Percentiles rank a stretch among this genome's conserved stretches.
Evolutionary conservation across 2,797 vertebrate genomes (phyloP).

Genomic region (Molossus molossus): DNA sequence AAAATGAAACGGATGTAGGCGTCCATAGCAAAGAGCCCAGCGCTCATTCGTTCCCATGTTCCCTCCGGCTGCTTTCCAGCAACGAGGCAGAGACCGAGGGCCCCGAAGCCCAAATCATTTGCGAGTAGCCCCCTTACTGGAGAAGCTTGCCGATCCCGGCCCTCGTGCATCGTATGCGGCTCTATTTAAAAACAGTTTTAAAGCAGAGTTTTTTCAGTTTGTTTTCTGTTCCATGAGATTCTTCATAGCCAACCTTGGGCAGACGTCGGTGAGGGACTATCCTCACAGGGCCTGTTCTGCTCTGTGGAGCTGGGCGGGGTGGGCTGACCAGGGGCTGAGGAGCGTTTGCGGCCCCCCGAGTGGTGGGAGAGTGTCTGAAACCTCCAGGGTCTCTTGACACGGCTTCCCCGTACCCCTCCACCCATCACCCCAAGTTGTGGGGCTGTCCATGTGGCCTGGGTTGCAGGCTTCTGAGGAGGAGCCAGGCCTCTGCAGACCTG

Average conservation of each 20-base stretch:
- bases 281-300: not conserved
- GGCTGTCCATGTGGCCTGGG: rapidly evolving
- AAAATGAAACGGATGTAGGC: not conserved
- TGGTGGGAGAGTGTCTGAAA: not conserved
- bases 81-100: rapidly evolving
- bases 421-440: too few species aligned
- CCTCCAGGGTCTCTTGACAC: not conserved
- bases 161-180: rapidly evolving
- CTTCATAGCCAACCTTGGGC: not conserved
- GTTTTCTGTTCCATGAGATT: not conserved
- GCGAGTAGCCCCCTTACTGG: not conserved
- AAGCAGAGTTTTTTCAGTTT: not conserved
- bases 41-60: not conserved
- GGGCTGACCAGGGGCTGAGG: rapidly evolving
- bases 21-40: not conserved
- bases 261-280: not conserved
- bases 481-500: not conserved
- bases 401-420: rapidly evolving
- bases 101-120: not conserved
- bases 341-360: rapidly evolving
- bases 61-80: not conserved
- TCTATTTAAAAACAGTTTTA: not conserved
- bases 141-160: not conserved
- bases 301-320: rapidly evolving
- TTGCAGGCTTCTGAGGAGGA: too few species aligned